phyloP scores from a whole-genome alignment of 2,888 invertebrate species.

The Trichogramma evanescens region DNA sequence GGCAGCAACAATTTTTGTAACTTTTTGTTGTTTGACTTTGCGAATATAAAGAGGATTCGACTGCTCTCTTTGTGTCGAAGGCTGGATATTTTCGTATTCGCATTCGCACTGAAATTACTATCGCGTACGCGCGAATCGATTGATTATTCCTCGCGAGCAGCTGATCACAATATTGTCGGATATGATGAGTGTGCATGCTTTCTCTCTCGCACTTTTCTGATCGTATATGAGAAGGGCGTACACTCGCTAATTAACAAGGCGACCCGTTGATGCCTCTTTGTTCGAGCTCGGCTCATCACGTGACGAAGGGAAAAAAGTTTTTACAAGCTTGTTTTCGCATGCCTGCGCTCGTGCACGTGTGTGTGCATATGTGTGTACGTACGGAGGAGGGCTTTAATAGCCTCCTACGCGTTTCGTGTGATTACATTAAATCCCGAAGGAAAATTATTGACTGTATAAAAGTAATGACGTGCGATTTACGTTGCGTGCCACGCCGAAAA shows the following conservation, averaged over 20 bases:
- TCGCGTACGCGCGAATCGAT: not conserved
- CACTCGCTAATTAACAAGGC: slow-evolving; percentile 6
- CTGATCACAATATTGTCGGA: not conserved
- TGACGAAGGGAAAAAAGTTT: slow-evolving; percentile 4
- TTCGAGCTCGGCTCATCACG: not conserved
- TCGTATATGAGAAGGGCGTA: not conserved
- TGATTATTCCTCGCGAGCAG: not conserved
- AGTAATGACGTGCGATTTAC: slow-evolving; percentile 13
- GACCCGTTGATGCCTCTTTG: slow-evolving; percentile 11
- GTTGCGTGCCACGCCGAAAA: slow-evolving; percentile 12
- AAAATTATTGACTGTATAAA: slow-evolving; percentile 17
- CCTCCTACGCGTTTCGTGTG: not conserved
- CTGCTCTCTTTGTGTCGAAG: too few relatives aligned
- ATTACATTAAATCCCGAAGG: slow-evolving; percentile 21
- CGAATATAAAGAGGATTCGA: too few relatives aligned
- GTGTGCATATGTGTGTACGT: not conserved
- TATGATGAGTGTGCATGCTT: not conserved
- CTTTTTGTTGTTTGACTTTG: too few relatives aligned
- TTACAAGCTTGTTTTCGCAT: not conserved
- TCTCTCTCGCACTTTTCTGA: not conserved
- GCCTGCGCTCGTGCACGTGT: not conserved
- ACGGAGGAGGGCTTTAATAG: not conserved
- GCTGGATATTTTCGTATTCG: too few relatives aligned
- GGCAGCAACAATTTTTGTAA: too few relatives aligned
- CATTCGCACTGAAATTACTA: not conserved